phyloP scores from a whole-genome alignment of 2,888 invertebrate genomes.

The Odontocolon sp. region DNA sequence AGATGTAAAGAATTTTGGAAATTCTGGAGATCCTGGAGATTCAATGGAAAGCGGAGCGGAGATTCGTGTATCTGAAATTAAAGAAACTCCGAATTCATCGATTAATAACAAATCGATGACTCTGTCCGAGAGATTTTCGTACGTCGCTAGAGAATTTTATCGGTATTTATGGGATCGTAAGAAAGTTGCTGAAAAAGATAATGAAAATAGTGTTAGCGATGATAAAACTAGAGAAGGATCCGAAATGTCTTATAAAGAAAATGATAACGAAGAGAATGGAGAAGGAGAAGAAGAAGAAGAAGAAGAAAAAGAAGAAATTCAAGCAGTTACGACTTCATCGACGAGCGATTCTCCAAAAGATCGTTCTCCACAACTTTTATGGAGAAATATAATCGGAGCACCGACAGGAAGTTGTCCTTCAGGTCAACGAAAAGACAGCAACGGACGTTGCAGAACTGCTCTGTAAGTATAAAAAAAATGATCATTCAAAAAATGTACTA shows the following conservation, averaged over 20 bases:
- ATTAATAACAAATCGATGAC: background rate
- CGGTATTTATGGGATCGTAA: slow-evolving; percentile 6
- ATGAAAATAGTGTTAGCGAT: background rate
- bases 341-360: background rate
- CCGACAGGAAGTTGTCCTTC: slow-evolving; percentile 39
- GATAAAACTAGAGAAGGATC: background rate
- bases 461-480: slow-evolving; percentile 38
- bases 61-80: background rate
- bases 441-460: slow-evolving; percentile 56
- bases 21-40: background rate
- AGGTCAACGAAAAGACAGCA: slow-evolving; percentile 46
- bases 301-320: background rate
- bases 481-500: background rate
- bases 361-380: background rate
- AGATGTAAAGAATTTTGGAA: background rate
- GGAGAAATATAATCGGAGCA: slow-evolving; percentile 50
- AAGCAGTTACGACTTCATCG: background rate
- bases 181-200: background rate
- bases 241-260: background rate
- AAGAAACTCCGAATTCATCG: background rate
- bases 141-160: slow-evolving; percentile 49
- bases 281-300: background rate
- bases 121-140: slow-evolving; percentile 13
- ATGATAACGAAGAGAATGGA: background rate
- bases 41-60: background rate